Conservation (phyloP, 2,797 vertebrate genomes). For the Peromyscus eremicus region DNA sequence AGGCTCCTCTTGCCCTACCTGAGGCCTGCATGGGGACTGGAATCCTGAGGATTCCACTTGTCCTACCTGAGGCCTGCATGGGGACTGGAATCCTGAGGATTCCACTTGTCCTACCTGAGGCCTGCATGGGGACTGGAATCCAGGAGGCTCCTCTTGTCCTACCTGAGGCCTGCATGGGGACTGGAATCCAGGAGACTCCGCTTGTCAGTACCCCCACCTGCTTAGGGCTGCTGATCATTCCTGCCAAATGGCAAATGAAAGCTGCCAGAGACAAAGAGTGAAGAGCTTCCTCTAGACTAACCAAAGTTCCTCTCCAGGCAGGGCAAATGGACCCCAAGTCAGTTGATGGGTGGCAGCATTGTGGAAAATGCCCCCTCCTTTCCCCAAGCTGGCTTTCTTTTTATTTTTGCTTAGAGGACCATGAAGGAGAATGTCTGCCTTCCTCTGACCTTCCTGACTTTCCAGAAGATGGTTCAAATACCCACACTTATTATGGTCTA, state of each 20-base stretch:
- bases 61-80: background rate
- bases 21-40: background rate
- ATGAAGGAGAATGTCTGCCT: constrained; percentile 29
- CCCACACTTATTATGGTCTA: background rate
- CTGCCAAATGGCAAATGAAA: background rate
- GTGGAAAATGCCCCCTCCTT: background rate
- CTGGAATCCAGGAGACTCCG: background rate
- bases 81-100: background rate
- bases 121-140: background rate
- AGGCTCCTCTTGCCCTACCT: background rate
- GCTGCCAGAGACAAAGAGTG: background rate
- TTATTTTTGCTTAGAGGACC: constrained; percentile 11
- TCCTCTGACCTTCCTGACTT: constrained; percentile 5
- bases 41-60: background rate
- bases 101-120: background rate
- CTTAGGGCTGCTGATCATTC: no score
- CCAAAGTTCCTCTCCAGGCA: background rate
- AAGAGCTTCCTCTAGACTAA: background rate
- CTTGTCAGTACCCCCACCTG: background rate
- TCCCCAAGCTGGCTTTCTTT: background rate
- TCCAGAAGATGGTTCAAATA: background rate
- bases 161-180: no score
- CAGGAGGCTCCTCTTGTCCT: background rate
- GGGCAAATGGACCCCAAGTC: background rate
- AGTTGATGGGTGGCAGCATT: background rate